phyloP scores from a whole-genome alignment of 2,888 invertebrate species.

The Cinara cedri region DNA sequence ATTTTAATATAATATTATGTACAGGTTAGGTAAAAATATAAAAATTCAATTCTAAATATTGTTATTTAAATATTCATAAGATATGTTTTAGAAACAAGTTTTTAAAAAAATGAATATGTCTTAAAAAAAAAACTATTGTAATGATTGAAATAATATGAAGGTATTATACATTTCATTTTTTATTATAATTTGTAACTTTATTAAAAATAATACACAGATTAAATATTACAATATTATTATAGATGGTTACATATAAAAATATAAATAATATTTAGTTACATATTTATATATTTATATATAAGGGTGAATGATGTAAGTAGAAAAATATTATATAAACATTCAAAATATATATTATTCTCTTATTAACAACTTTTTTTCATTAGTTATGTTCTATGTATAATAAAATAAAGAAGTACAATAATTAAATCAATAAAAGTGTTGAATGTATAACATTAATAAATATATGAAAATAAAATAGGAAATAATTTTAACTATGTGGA shows the following conservation, averaged over 20 bases:
- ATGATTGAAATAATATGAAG: too few relatives aligned
- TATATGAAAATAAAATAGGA: not conserved
- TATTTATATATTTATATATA: too few relatives aligned
- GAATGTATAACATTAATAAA: conserved; percentile 13
- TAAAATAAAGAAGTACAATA: not conserved
- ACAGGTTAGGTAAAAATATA: too few relatives aligned
- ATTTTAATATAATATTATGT: too few relatives aligned
- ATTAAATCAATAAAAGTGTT: not conserved
- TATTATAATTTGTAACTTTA: not conserved
- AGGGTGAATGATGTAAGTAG: not conserved
- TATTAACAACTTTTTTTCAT: too few relatives aligned
- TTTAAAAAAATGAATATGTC: too few relatives aligned
- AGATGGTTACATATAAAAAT: conserved; percentile 7
- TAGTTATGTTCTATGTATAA: not conserved
- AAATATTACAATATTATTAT: not conserved
- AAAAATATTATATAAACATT: conserved; percentile 16
- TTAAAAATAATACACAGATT: conserved; percentile 20
- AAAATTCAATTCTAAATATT: too few relatives aligned
- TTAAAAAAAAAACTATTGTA: too few relatives aligned
- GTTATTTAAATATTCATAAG: too few relatives aligned
- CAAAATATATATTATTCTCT: not conserved
- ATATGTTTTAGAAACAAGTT: too few relatives aligned
- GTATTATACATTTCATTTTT: not conserved
- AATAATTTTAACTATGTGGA: not conserved
- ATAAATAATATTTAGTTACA: not conserved